Base-by-base conservation (phyloP, 2,888 invertebrate species). In the Drosophila parthenogenetica region DNA sequence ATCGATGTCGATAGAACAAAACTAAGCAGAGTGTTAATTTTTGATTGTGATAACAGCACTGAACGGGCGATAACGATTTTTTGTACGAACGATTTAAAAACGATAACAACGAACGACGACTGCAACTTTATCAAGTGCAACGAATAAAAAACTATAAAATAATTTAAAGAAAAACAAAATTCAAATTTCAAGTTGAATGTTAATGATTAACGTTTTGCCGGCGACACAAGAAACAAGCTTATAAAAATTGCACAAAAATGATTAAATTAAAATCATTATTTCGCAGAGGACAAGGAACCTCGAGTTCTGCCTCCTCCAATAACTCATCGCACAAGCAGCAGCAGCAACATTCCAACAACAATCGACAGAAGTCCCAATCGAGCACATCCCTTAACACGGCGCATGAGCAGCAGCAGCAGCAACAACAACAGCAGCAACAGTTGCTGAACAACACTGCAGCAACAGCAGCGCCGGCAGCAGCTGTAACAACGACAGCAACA, bases 241-340 rank as follows among this genome's bases (percentile, higher is more conserved):
- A 10, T 14, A 63, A 66, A 19, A 68, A 49, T 51, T 39, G 54
- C 17, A 55, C 40, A 37, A 95, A 95, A 94, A 97, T 96, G 96
- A 97, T 97, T 95, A 97, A 97, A 94, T 95, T 97, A 93, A 97
- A 97, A 95, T 96, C 97, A 91, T 95, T 97, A 93, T 97, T 97
- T 94, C 97, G 97, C 94, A 96, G 97, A 95, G 96, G 96, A 90
- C 96, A 95, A 92, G 94, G 94, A 90, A 93, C 90, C 74, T 92
- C 92, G 68, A 90, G 91, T 83, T 91, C 91, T 49, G 90, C 90
- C 39, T 90, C 89, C 76, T 89, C 86, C 55, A 85, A 87, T 55
- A 85, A 84, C 53, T 81, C 87, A 11, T 76, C 89, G 57, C 81
- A 86, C 59, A 87, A 79, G 43, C 77, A 77, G 39, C 79, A 79